Evolutionary conservation across 1,140 invertebrate species (phyloP), one percentile per base, ranked within the genome.

Genomic region (Pseudomyrmex gracilis): DNA sequence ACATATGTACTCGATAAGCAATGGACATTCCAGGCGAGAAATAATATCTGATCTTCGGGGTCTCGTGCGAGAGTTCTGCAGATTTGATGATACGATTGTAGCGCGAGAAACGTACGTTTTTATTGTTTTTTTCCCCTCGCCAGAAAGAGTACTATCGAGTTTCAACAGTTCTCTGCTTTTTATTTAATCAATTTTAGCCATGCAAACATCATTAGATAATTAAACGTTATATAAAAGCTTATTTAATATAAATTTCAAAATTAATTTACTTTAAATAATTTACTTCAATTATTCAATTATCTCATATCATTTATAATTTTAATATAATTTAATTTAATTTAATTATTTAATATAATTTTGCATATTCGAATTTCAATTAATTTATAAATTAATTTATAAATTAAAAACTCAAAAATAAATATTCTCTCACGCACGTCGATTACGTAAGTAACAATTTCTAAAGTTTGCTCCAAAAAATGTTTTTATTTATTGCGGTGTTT

Each of bases 11-110:
- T 22, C 17, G 78, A 51, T 34, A 34, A 34, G 34, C 34, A 34
- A 34, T 20, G 43, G 15, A 58, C 85, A 82, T 76, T 64, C 55
- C 20, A 45, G 43, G 57, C 58, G 76, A 70, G 49, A 77, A 77
- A 77, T 77, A 63, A 4, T 68, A 49, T 70, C 55, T 17, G 43
- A 76, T n/a, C 24, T 13, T 51, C 17, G 43, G 43, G 2, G 24
- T 20, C 1, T 5, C 9, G 13, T n/a, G 24, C 15, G 17, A 9
- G 22, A 20, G 9, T 22, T 17, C 7, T 43, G 34, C 53, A 17
- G 5, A 55, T 53, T 34, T 10, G n/a, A 15, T 20, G 60, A 63
- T 8, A 34, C 24, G 17, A 43, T 76, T 64, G 12, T 17, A 43
- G 63, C 4, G 17, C 55, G 57, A 60, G 43, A 61, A 47, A 47